Conservation (phyloP, 1,140 invertebrate species). For the Asbolus verrucosus region DNA sequence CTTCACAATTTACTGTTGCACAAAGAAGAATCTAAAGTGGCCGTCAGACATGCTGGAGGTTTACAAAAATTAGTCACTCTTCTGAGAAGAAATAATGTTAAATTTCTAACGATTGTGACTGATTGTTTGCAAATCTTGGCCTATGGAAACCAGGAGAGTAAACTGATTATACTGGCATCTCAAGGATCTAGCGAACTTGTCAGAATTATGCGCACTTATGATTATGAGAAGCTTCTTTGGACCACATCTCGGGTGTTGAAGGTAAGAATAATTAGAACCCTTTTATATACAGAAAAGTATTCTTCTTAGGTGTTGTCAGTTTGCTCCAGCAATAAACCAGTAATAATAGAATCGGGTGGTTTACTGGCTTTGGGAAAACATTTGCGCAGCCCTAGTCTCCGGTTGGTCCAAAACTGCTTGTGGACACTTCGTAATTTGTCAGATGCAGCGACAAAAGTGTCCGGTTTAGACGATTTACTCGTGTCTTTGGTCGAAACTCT, state of each 20-base stretch:
- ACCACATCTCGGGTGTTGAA: constrained; percentile 97
- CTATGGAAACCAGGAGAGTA: constrained; percentile 97
- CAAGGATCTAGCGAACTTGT: constrained; percentile 96
- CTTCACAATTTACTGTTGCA: constrained; percentile 97
- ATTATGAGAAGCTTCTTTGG: constrained; percentile 98
- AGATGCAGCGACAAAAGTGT: constrained; percentile 96
- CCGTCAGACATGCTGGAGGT: constrained; percentile 94
- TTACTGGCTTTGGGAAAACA: constrained; percentile 97
- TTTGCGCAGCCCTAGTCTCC: constrained; percentile 88
- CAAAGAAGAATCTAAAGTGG: constrained; percentile 98
- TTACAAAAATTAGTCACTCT: constrained; percentile 98
- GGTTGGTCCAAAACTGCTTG: constrained; percentile 95
- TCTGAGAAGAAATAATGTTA: constrained; percentile 96
- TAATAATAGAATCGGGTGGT: constrained; percentile 95
- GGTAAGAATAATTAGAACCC: constrained; percentile 64
- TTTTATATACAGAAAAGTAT: constrained; percentile 29
- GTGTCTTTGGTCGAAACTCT: constrained; percentile 92
- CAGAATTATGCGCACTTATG: constrained; percentile 95
- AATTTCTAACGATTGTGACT: constrained; percentile 66
- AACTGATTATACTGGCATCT: constrained; percentile 93
- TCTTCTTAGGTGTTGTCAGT: constrained; percentile 84
- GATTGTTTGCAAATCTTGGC: constrained; percentile 98
- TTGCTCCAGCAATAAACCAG: constrained; percentile 96
- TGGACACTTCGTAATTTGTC: constrained; percentile 97
- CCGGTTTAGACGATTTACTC: constrained; percentile 88